Evolutionary conservation across 1,140 invertebrate species (phyloP).

Genomic region (Chironomus tepperi): DNA sequence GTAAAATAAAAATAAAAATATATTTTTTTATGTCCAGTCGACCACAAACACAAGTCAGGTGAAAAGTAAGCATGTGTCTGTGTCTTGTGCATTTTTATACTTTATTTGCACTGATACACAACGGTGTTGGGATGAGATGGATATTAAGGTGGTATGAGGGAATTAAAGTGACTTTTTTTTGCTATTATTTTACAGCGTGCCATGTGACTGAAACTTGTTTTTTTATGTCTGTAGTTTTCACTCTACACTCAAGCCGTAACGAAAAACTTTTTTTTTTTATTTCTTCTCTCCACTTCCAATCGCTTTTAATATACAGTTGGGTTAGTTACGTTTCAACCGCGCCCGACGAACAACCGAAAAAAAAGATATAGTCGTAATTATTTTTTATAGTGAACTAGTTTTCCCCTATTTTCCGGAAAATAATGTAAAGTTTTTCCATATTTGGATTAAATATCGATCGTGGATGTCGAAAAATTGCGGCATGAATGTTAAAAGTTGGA

Average conservation of each 20-base stretch:
- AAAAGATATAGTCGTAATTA: not conserved
- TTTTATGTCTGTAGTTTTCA: not conserved
- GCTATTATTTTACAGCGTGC: not conserved
- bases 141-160: not conserved
- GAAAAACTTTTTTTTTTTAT: slow-evolving; percentile 10
- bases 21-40: not conserved
- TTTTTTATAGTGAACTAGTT: not conserved
- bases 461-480: not conserved
- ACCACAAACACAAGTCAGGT: slow-evolving; percentile 1
- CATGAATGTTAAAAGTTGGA: not conserved
- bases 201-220: slow-evolving; percentile 22
- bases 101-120: not conserved
- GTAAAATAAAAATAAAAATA: not conserved
- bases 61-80: not conserved
- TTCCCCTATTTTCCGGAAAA: not conserved
- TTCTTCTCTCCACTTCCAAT: not conserved
- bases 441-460: not conserved
- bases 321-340: slow-evolving; percentile 21
- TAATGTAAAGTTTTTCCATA: not conserved
- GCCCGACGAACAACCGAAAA: slow-evolving; percentile 16
- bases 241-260: not conserved
- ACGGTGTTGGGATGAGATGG: not conserved
- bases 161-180: not conserved
- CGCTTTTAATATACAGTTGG: not conserved
- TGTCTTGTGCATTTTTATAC: slow-evolving; percentile 1